phyloP scores from a whole-genome alignment of 2,113 vertebrate genomes.

The Stictonetta naevosa region DNA sequence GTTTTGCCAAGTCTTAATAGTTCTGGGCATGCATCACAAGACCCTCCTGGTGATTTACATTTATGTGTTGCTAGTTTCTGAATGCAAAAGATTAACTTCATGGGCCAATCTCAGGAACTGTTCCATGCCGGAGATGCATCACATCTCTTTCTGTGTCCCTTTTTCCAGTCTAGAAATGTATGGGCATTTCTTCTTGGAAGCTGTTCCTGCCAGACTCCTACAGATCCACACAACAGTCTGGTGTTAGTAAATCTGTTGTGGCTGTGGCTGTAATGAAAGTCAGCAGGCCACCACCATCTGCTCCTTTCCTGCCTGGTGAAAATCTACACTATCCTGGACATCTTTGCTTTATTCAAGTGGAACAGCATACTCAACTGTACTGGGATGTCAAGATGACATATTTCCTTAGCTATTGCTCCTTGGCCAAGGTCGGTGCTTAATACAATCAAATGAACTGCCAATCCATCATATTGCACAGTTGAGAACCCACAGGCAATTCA shows the following conservation, averaged over 20 bases:
- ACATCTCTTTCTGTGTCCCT: background rate
- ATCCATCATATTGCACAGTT: background rate
- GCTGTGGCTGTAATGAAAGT: background rate
- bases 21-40: background rate
- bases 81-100: background rate
- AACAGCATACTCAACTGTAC: background rate
- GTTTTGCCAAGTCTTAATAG: background rate
- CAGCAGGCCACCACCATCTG: background rate
- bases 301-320: background rate
- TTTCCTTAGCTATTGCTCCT: background rate
- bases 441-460: accelerated
- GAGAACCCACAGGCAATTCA: background rate
- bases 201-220: background rate
- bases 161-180: background rate
- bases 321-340: background rate
- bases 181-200: background rate
- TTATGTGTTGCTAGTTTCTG: background rate
- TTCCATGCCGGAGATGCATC: background rate
- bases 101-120: background rate
- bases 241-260: background rate
- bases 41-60: background rate
- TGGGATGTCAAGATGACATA: background rate
- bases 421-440: background rate
- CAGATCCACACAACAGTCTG: background rate
- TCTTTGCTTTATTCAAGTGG: background rate